These are phyloP conservation scores for Platyscapa corneri DNA, from an alignment of 1,140 invertebrate species.

Conservation along the genomic window DNA sequence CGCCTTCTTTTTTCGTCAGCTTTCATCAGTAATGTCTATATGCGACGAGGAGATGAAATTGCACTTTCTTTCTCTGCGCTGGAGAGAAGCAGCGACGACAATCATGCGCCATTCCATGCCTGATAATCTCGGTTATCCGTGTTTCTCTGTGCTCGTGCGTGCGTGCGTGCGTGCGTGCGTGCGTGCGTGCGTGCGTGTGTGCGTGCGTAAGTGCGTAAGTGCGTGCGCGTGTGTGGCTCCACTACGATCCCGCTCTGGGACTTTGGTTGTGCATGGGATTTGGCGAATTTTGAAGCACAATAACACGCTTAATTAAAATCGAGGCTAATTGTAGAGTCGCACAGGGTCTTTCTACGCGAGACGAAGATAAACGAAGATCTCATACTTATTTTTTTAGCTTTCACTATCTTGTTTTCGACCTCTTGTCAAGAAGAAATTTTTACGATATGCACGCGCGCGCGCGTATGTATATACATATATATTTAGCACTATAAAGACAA, in stretches of 20 bases:
- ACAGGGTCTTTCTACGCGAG: background rate
- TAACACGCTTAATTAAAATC: background rate
- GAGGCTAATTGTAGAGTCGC: background rate
- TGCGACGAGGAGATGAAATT: constrained; percentile 18
- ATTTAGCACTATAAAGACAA: background rate
- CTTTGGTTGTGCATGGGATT: no score
- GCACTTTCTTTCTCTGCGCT: background rate
- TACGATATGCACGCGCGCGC: background rate
- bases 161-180: no score
- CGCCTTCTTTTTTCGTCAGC: no score
- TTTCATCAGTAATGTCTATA: background rate
- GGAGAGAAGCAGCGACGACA: background rate
- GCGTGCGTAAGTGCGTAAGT: no score
- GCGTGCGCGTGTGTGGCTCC: no score
- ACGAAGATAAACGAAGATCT: background rate
- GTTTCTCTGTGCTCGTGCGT: no score
- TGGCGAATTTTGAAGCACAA: background rate
- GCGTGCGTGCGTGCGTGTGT: no score
- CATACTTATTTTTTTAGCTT: background rate
- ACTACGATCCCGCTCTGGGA: no score
- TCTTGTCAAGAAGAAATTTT: constrained; percentile 1
- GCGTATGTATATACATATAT: no score
- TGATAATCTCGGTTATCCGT: background rate
- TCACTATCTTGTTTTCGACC: constrained; percentile 15
- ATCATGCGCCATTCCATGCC: background rate